Percentiles rank a stretch among this genome's conserved stretches.
Evolutionary conservation across 2,797 vertebrate species (phyloP).

Genomic region (Octomys mimax): DNA sequence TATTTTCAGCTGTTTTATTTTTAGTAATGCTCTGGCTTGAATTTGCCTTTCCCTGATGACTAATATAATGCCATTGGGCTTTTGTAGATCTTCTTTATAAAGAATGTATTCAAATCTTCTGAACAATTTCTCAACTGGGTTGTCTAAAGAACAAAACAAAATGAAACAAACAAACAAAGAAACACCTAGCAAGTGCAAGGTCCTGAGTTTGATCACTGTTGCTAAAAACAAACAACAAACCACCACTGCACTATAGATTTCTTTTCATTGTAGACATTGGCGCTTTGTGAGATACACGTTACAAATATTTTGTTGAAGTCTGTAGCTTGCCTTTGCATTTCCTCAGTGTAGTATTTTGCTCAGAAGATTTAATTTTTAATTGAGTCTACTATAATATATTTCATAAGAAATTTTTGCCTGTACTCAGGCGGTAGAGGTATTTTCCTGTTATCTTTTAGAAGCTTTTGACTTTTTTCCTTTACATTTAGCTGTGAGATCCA

Average conservation of each 20-base stretch:
- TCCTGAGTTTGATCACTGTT: no score
- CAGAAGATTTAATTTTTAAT: slow-evolving; percentile 54
- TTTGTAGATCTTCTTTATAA: slow-evolving; percentile 58
- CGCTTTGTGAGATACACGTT: not conserved
- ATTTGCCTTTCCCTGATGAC: slow-evolving; percentile 37
- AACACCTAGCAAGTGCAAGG: no score
- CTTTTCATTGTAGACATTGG: not conserved
- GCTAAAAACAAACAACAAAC: no score
- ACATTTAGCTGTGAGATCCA: slow-evolving; percentile 4
- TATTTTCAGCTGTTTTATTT: not conserved
- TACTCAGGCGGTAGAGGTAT: not conserved
- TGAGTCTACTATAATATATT: slow-evolving; percentile 39
- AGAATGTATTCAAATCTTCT: slow-evolving; percentile 50
- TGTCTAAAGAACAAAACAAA: not conserved
- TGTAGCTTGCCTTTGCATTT: slow-evolving; percentile 54
- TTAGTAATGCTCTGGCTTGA: slow-evolving; percentile 27
- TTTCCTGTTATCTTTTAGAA: slow-evolving; percentile 9
- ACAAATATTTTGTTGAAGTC: slow-evolving; percentile 40
- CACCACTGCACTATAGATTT: not conserved
- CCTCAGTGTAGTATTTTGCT: slow-evolving; percentile 42
- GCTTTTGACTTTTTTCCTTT: slow-evolving; percentile 1
- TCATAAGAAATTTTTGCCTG: slow-evolving; percentile 48
- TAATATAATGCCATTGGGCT: slow-evolving; percentile 17
- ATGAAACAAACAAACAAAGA: no score
- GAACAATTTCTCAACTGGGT: slow-evolving; percentile 15